Conservation (phyloP, 1,140 invertebrate species). For the Agrypnia vestita region DNA sequence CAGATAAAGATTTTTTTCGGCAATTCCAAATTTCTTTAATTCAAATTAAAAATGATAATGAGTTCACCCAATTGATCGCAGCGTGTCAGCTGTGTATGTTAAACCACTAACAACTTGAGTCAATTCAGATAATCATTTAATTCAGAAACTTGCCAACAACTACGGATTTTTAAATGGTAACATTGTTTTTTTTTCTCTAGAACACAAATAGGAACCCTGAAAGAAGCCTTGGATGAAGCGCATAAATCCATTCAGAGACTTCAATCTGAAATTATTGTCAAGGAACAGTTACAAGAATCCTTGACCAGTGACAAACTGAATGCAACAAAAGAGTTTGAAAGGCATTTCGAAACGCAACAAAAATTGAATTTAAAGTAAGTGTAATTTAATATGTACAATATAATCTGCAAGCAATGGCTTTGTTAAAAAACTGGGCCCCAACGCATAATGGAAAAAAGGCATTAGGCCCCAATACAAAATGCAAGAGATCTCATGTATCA, state of each 20-base stretch:
- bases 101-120: too few relatives aligned
- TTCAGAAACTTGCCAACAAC: too few relatives aligned
- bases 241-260: slow-evolving; percentile 64
- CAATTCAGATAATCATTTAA: too few relatives aligned
- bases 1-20: too few relatives aligned
- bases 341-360: slow-evolving; percentile 69
- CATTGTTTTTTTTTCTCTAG: slow-evolving; percentile 21
- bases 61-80: too few relatives aligned
- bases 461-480: not conserved
- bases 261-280: slow-evolving; percentile 66
- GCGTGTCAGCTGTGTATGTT: too few relatives aligned
- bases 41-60: too few relatives aligned
- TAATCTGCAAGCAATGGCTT: too few relatives aligned
- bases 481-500: not conserved
- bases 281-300: slow-evolving; percentile 57
- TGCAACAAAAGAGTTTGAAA: slow-evolving; percentile 65
- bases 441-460: too few relatives aligned
- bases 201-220: slow-evolving; percentile 56
- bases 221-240: slow-evolving; percentile 54
- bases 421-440: too few relatives aligned
- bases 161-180: too few relatives aligned
- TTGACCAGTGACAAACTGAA: slow-evolving; percentile 45
- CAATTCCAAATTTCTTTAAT: too few relatives aligned
- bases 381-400: slow-evolving; percentile 11
- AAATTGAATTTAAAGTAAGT: slow-evolving; percentile 67